A percentile compares a stretch with the other conserved stretches of the same genome.
phyloP scores from a whole-genome alignment of 2,888 invertebrate genomes.

The Adela reaumurella region DNA sequence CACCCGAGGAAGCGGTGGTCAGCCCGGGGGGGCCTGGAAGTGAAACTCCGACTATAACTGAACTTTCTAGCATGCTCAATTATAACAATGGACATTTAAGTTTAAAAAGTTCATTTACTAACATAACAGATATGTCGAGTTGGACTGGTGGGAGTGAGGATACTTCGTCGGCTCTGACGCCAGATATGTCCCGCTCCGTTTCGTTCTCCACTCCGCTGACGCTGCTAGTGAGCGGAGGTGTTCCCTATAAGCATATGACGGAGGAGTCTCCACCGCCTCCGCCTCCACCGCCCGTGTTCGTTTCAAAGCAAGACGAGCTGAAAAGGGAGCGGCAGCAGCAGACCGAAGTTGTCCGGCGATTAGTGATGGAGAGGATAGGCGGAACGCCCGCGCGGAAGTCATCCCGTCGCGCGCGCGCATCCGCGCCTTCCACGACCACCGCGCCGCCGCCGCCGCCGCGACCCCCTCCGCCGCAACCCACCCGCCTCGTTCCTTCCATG shows the following conservation, averaged over 20 bases:
- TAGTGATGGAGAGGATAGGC: constrained; percentile 74
- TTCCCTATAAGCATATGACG: background rate
- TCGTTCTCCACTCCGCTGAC: background rate
- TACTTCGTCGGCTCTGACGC: constrained; percentile 25
- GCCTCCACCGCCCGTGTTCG: constrained; percentile 12
- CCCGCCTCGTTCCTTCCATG: constrained; percentile 38
- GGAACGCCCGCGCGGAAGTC: constrained; percentile 23
- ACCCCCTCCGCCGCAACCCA: constrained; percentile 16
- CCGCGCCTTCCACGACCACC: constrained; percentile 30
- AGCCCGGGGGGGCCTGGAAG: background rate
- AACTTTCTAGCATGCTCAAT: background rate
- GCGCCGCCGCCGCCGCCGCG: constrained; percentile 20
- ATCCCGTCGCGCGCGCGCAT: constrained; percentile 19
- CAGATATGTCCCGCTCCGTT: too few species aligned
- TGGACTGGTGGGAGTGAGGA: constrained; percentile 17
- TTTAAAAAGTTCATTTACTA: background rate
- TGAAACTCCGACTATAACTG: background rate
- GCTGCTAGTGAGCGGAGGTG: background rate
- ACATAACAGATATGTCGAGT: background rate
- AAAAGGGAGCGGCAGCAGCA: constrained; percentile 78
- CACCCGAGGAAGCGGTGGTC: background rate
- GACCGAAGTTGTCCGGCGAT: constrained; percentile 76
- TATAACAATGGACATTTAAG: constrained; percentile 1
- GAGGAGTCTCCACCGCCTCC: background rate
- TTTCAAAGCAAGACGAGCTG: constrained; percentile 69